Evolutionary conservation across 2,888 invertebrate species (phyloP), one percentile per base, ranked within the genome.

Genomic region (Gnatocerus cornutus): DNA sequence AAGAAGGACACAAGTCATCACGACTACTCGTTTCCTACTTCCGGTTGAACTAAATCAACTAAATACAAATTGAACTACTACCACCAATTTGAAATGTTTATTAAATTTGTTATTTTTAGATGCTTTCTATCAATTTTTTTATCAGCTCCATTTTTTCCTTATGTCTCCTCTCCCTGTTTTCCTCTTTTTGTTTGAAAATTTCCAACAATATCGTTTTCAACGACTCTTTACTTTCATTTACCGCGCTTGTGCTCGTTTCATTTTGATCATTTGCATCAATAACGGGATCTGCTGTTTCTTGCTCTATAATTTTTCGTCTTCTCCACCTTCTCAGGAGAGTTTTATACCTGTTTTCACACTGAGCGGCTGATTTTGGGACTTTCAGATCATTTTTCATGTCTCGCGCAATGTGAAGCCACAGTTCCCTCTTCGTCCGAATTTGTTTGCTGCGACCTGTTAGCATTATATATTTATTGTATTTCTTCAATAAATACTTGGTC

Each of bases 261-360:
- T 33, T 53, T 12, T 6, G 10, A 33, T n/a, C 37, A 37, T 37
- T 37, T 2, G 37, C n/a, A 37, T 37, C n/a, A n/a, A 37, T n/a
- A n/a, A n/a, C 9, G 37, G 37, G 3, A 37, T n/a, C 37, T 7
- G n/a, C 37, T 37, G 8, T 37, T 56, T 21, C 39, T 33, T 30
- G 9, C 29, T 13, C 30, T 29, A 30, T 8, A 16, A 33, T 33
- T 13, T n/a, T 13, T 14, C 39, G 16, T 21, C 16, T 56, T 30
- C 56, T 56, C 56, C 56, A 56, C 8, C n/a, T 56, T 48, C 50
- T 66, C 30, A 66, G 46, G 14, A 66, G 13, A 12, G 65, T 66
- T 66, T 66, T 66, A 56, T 66, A 66, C 56, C 65, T 56, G 13
- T 66, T 66, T 58, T 66, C 56, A 33, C 65, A 66, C 48, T 66